A percentile compares a stretch with the other conserved stretches of the same genome.
phyloP scores from a whole-genome alignment of 2,888 invertebrate genomes.

The Drosophila buzzatii region DNA sequence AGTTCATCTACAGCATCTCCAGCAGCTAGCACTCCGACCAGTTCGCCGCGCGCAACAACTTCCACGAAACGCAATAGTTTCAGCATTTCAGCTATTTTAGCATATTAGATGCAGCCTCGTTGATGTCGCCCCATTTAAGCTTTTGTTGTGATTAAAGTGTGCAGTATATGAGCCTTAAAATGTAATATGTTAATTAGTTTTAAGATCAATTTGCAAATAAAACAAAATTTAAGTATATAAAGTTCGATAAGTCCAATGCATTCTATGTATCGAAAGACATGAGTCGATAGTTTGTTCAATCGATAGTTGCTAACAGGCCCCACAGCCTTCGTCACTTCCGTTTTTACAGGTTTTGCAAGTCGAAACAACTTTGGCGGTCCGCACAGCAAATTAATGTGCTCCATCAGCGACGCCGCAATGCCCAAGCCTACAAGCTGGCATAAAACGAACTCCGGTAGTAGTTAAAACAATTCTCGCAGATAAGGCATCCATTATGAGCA shows the following conservation, averaged over 20 bases:
- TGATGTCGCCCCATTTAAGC: constrained; percentile 17
- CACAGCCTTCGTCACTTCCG: constrained; percentile 55
- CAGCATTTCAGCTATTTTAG: constrained; percentile 85
- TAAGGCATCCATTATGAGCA: constrained; percentile 84
- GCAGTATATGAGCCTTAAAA: constrained; percentile 61
- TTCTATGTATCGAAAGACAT: constrained; percentile 8
- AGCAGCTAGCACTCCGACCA: constrained; percentile 13
- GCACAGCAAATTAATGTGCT: constrained; percentile 73
- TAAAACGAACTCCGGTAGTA: constrained; percentile 82
- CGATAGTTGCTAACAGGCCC: constrained; percentile 18
- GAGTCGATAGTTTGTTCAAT: constrained; percentile 1
- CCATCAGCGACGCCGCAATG: constrained; percentile 60
- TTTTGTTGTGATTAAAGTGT: constrained; percentile 70
- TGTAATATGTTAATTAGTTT: constrained; percentile 54
- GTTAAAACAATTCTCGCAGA: constrained; percentile 83
- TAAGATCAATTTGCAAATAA: constrained; percentile 38
- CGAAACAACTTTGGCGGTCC: constrained; percentile 64
- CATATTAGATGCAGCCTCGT: constrained; percentile 54
- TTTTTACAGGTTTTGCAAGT: constrained; percentile 73
- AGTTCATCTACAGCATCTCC: background rate
- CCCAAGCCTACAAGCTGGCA: constrained; percentile 37
- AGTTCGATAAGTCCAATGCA: background rate
- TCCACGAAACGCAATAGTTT: constrained; percentile 83
- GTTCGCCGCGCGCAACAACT: constrained; percentile 47
- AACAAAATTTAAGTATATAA: constrained; percentile 1